Base-by-base conservation (phyloP, 2,797 vertebrate genomes). In the Thunnus albacares region DNA sequence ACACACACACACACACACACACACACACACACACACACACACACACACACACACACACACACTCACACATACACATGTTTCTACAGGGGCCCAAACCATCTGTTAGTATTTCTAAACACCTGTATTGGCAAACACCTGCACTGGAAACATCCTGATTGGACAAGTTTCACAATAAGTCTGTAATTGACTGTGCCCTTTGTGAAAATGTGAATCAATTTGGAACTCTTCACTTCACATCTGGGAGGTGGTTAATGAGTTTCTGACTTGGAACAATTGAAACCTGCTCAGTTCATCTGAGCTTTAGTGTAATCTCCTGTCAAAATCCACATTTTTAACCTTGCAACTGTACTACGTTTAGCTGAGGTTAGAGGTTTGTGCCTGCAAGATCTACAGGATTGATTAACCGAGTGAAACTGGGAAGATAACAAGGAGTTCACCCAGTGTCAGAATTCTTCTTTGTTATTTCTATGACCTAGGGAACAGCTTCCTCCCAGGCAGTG, bases 31-130 rank as follows among this genome's bases (percentile, higher is more conserved):
- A 14, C 17, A 24, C 24, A 24, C 24, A 24, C 30, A 14, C 17
- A 35, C 18, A 56, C 58, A 74, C 41, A 79, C 18, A 79, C 28
- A 13, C 22, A 15, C 17, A 33, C 30, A 14, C 17, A 24, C 24
- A 24, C 24, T 24, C 30, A 14, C 17, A 35, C 18, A 56, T 64
- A 74, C 41, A 79, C 18, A 79, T 14, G 38, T 35, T 47, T 61
- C 63, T 55, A 20, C 71, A 72, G 62, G 45, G 63, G 53, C 56
- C 53, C n/a, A 55, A 83, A 69, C 79, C 90, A 91, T 86, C 88
- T 92, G 92, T 81, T 75, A 70, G 14, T 26, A 38, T 86, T 85
- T 66, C 49, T 51, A 55, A 86, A 89, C 91, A 92, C 87, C 89
- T 94, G 89, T 63, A 70, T 70, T 86, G 77, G 30, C 62, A 41